Evolutionary conservation across 2,797 vertebrate genomes (phyloP).

Genomic region (Falco cherrug): DNA sequence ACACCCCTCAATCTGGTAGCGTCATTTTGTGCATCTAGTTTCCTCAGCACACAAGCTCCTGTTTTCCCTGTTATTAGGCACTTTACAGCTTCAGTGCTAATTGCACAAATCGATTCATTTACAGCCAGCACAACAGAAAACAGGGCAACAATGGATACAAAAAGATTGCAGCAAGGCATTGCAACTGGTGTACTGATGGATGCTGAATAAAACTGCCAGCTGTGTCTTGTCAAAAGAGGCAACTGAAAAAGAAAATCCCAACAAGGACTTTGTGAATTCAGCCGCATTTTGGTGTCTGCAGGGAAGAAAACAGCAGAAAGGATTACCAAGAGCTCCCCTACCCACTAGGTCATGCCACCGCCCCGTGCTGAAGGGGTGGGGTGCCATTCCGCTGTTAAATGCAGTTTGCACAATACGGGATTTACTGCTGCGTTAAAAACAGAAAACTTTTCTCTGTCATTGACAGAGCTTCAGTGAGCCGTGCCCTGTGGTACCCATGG

Average conservation of each 20-base stretch:
- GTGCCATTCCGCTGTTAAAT: not conserved
- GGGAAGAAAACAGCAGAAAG: not conserved
- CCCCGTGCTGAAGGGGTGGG: not conserved
- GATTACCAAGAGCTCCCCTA: not conserved
- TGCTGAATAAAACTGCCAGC: slow-evolving; percentile 26
- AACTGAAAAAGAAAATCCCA: slow-evolving; percentile 1
- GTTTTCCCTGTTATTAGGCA: slow-evolving; percentile 21
- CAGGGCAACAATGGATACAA: not conserved
- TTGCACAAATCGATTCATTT: slow-evolving; percentile 47
- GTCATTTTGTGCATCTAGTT: not conserved
- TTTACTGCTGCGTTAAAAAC: not conserved
- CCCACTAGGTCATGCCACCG: not conserved
- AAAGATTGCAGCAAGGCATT: slow-evolving; percentile 21
- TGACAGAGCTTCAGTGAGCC: not conserved
- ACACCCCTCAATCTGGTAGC: not conserved
- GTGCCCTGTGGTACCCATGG: no score
- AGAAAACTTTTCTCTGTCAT: not conserved
- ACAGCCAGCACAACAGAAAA: slow-evolving; percentile 17
- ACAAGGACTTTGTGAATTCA: not conserved
- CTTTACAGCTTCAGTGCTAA: slow-evolving; percentile 30
- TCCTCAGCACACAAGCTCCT: not conserved
- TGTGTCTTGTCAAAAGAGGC: slow-evolving; percentile 21
- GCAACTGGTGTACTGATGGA: not conserved
- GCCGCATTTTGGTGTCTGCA: not conserved
- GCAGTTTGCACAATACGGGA: not conserved